Conservation (phyloP, 2,888 invertebrate species). For the Sesia bembeciformis region DNA sequence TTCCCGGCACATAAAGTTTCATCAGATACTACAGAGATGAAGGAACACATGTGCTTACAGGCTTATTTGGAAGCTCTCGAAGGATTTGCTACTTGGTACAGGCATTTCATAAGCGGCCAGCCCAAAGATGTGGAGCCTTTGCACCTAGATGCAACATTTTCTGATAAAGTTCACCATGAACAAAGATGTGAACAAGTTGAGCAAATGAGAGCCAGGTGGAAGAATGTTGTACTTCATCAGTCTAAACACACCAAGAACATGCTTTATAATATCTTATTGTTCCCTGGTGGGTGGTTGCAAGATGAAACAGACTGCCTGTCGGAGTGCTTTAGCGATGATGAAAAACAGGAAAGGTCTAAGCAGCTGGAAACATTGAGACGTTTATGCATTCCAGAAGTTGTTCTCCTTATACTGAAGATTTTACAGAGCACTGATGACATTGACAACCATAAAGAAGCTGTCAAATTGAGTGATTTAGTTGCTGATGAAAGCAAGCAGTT, state of each 20-base stretch:
- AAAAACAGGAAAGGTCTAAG: constrained; percentile 72
- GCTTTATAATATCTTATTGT: constrained; percentile 89
- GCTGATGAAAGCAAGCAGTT: constrained; percentile 85
- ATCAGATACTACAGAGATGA: constrained; percentile 64
- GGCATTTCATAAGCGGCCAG: constrained; percentile 84
- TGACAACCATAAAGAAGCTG: constrained; percentile 79
- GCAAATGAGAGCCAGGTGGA: constrained; percentile 86
- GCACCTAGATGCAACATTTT: constrained; percentile 79
- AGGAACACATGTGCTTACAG: constrained; percentile 91
- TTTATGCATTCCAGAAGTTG: constrained; percentile 89
- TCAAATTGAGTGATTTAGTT: constrained; percentile 84
- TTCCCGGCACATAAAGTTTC: constrained; percentile 55
- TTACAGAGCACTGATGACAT: constrained; percentile 84
- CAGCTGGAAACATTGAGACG: constrained; percentile 85
- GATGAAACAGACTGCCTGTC: constrained; percentile 77
- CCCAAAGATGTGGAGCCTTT: constrained; percentile 80
- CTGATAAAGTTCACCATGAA: constrained; percentile 91
- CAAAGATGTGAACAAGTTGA: constrained; percentile 87
- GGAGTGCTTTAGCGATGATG: constrained; percentile 53
- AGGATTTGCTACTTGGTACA: constrained; percentile 92
- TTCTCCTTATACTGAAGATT: constrained; percentile 84
- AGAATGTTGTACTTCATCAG: constrained; percentile 79
- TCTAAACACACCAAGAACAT: constrained; percentile 84
- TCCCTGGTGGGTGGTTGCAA: constrained; percentile 93
- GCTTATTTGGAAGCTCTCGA: constrained; percentile 91